Evolutionary conservation across 2,797 vertebrate genomes (phyloP).

Genomic region (Acrocephalus scirpaceus): DNA sequence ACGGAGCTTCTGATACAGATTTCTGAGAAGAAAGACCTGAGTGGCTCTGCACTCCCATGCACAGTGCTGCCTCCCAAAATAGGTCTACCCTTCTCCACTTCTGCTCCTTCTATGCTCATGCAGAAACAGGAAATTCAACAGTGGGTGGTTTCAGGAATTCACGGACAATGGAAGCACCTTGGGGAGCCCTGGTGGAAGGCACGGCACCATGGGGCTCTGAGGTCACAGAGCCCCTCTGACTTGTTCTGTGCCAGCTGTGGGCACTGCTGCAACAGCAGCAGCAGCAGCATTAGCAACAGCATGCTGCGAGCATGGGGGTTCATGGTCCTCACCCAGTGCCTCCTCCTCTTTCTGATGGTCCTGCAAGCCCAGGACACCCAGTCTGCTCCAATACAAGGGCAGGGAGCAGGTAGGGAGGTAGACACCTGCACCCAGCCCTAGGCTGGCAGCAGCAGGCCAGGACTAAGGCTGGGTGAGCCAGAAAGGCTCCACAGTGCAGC

Average conservation of each 20-base stretch:
- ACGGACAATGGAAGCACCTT: accelerated
- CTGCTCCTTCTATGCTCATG: not conserved
- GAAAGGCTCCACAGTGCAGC: not conserved
- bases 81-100: not conserved
- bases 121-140: not conserved
- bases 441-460: not conserved
- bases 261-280: too few species aligned
- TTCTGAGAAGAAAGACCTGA: not conserved
- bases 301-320: accelerated
- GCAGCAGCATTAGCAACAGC: too few species aligned
- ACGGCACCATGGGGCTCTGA: accelerated
- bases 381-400: not conserved
- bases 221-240: not conserved
- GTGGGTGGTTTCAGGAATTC: not conserved
- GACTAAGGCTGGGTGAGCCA: not conserved
- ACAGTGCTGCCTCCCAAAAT: not conserved
- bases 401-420: not conserved
- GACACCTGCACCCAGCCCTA: too few species aligned
- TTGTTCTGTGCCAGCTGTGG: not conserved
- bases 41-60: not conserved
- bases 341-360: not conserved
- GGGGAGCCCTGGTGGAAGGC: not conserved
- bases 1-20: not conserved
- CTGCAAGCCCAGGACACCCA: not conserved
- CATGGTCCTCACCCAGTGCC: not conserved